Evolutionary conservation across 2,888 invertebrate genomes (phyloP).

Genomic region (Athetis lepigone): DNA sequence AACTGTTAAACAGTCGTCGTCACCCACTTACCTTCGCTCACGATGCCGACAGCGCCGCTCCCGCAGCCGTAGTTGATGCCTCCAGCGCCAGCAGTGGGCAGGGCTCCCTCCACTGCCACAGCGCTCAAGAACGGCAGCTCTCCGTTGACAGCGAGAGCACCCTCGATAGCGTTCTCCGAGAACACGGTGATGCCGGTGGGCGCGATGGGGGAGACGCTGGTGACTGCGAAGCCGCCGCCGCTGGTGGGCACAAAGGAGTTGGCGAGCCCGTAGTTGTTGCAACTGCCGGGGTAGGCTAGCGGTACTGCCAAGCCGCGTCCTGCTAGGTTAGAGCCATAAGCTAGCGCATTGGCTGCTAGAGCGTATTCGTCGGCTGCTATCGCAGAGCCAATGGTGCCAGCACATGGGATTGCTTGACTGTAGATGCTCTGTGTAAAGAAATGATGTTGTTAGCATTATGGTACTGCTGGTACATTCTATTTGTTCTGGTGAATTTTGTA

Average conservation of each 20-base stretch:
- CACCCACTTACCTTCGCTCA: constrained; percentile 54
- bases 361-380: constrained; percentile 46
- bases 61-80: constrained; percentile 72
- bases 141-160: constrained; percentile 60
- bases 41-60: constrained; percentile 69
- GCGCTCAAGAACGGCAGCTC: constrained; percentile 66
- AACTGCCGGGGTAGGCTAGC: constrained; percentile 17
- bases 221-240: constrained; percentile 63
- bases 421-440: constrained; percentile 36
- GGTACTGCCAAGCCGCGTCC: constrained; percentile 3
- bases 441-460: background rate
- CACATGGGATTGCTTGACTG: constrained; percentile 30
- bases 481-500: too few relatives aligned
- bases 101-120: constrained; percentile 61
- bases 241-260: constrained; percentile 48
- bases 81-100: constrained; percentile 70
- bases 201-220: constrained; percentile 68
- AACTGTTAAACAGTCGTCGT: too few relatives aligned
- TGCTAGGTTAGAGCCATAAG: constrained; percentile 28
- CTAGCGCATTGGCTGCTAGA: constrained; percentile 13
- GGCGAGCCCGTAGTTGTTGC: constrained; percentile 30
- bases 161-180: constrained; percentile 67
- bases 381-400: constrained; percentile 16
- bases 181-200: constrained; percentile 69
- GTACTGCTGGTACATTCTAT: background rate